Evolutionary conservation across 2,888 invertebrate genomes (phyloP).

Genomic region (Torymus aiolomorphi): DNA sequence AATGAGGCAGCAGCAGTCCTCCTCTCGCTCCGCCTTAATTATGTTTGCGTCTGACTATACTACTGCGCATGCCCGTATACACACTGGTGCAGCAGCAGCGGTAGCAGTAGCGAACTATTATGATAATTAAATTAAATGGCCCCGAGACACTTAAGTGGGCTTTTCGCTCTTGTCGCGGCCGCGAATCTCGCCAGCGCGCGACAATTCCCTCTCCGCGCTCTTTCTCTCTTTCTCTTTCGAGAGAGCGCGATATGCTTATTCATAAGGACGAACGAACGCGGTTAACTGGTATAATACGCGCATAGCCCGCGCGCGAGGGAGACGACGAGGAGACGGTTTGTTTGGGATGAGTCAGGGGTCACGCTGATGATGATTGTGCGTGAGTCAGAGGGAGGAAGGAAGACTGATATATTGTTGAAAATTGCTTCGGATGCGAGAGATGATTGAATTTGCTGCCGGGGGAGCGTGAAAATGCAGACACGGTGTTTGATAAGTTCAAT

Average conservation of each 20-base stretch:
- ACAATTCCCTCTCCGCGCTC: conserved; percentile 12
- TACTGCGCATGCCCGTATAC: too few relatives aligned
- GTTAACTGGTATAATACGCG: not conserved
- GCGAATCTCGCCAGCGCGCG: conserved; percentile 6
- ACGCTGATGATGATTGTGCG: too few relatives aligned
- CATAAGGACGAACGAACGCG: conserved; percentile 8
- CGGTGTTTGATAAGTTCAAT: too few relatives aligned
- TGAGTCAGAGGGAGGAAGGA: too few relatives aligned
- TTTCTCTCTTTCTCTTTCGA: not conserved
- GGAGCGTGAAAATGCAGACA: too few relatives aligned
- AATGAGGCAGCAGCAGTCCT: conserved; percentile 31
- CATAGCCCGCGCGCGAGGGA: too few relatives aligned
- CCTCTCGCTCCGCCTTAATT: conserved; percentile 37
- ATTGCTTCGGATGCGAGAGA: too few relatives aligned
- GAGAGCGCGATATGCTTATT: conserved; percentile 11
- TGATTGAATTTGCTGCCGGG: too few relatives aligned
- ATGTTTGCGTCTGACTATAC: conserved; percentile 42
- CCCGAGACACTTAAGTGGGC: conserved; percentile 42
- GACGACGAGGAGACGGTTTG: too few relatives aligned
- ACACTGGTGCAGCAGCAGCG: too few relatives aligned
- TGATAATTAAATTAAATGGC: conserved; percentile 55
- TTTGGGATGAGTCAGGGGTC: too few relatives aligned
- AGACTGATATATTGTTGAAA: too few relatives aligned
- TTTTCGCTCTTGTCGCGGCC: conserved; percentile 34
- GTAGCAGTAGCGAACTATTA: conserved; percentile 41